These are phyloP conservation scores for Astyanax mexicanus DNA, from an alignment of 2,797 vertebrate genomes.

Conservation along the genomic window DNA sequence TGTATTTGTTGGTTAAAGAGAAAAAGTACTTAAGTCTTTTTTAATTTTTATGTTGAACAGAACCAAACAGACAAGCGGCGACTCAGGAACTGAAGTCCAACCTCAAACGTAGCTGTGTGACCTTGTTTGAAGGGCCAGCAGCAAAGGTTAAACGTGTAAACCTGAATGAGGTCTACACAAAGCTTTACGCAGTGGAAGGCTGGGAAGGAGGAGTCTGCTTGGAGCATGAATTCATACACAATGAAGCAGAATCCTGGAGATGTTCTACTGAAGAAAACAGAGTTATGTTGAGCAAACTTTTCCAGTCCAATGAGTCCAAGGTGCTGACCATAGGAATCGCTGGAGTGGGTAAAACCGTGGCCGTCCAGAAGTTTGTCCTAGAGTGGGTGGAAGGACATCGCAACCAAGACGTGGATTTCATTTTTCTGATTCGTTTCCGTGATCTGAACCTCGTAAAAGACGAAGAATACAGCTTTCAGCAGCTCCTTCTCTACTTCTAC, in stretches of 20 bases:
- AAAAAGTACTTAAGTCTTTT: not conserved
- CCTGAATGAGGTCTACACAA: constrained; percentile 20
- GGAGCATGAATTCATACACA: constrained; percentile 11
- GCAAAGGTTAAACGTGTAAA: not conserved
- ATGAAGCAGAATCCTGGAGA: not conserved
- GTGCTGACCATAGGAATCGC: constrained; percentile 23
- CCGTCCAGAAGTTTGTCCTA: constrained; percentile 36
- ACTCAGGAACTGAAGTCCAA: not conserved
- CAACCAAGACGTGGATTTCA: constrained; percentile 28
- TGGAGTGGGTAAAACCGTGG: constrained; percentile 42
- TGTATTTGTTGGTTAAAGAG: not conserved
- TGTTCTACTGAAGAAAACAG: not conserved
- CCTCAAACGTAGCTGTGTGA: not conserved
- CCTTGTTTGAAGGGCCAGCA: constrained; percentile 5
- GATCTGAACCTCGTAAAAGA: constrained; percentile 42
- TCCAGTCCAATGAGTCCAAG: not conserved
- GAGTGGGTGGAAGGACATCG: constrained; percentile 42
- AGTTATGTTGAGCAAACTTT: not conserved
- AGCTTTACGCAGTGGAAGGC: constrained; percentile 25
- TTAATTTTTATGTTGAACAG: not conserved
- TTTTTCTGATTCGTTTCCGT: constrained; percentile 41
- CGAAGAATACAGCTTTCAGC: constrained; percentile 1
- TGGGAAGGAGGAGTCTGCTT: not conserved
- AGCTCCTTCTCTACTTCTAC: constrained; percentile 8
- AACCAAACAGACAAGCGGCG: not conserved